Conservation (phyloP, 2,888 invertebrate species). For the Geotrupes spiniger region DNA sequence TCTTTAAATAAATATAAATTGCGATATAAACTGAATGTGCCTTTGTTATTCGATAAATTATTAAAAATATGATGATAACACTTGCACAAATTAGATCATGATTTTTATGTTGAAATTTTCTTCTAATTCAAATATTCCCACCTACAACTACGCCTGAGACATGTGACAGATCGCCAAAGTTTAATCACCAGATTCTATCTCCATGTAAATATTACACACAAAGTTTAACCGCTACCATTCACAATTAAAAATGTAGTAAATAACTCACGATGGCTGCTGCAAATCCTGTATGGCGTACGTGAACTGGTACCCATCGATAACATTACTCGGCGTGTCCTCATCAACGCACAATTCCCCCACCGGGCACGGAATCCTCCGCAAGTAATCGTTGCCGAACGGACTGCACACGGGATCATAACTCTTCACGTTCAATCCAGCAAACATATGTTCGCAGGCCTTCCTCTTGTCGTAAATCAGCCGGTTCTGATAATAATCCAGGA, state of each 20-base stretch:
- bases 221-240: no score
- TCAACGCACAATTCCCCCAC: conserved; percentile 74
- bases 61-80: no score
- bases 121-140: no score
- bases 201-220: no score
- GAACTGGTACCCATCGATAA: conserved; percentile 86
- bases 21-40: no score
- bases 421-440: conserved; percentile 73
- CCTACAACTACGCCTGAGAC: no score
- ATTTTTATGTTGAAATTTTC: no score
- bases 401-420: conserved; percentile 86
- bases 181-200: no score
- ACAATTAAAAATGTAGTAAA: neutral
- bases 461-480: conserved; percentile 64
- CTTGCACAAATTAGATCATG: no score
- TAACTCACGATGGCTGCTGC: conserved; percentile 77
- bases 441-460: conserved; percentile 81
- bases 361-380: conserved; percentile 84
- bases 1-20: no score
- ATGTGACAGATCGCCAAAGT: no score
- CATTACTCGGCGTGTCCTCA: conserved; percentile 82
- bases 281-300: conserved; percentile 90
- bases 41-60: no score
- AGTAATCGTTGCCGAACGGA: conserved; percentile 71
- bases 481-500: conserved; percentile 87